These are phyloP conservation scores for Pachymerium ferrugineum DNA, from an alignment of 2,888 invertebrate species.

Conservation along the genomic window DNA sequence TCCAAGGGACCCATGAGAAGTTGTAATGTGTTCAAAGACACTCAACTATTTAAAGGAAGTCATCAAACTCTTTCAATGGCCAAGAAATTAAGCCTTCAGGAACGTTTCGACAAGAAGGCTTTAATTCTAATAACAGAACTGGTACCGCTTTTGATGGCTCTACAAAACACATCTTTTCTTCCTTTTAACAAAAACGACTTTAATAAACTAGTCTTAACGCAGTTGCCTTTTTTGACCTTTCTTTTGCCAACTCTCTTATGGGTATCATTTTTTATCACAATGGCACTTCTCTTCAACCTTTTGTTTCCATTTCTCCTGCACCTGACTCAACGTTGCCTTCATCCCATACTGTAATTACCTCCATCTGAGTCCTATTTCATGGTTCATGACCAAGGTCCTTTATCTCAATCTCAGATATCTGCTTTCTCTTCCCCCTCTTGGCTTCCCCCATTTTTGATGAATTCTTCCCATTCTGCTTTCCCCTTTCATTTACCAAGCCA, in stretches of 20 bases:
- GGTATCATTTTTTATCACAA: not conserved
- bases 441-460: not conserved
- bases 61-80: constrained; percentile 5
- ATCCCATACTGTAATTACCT: constrained; percentile 2
- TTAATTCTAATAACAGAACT: not conserved
- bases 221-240: not conserved
- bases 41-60: not conserved
- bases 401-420: not conserved
- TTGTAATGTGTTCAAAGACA: not conserved
- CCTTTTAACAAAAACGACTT: not conserved
- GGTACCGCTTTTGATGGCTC: too few species aligned
- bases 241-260: not conserved
- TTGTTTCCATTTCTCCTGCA: constrained; percentile 2
- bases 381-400: constrained; percentile 14
- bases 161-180: too few species aligned
- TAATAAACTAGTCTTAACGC: not conserved
- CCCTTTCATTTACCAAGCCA: not conserved
- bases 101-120: not conserved
- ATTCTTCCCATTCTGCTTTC: not conserved
- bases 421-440: not conserved
- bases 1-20: not conserved
- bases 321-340: constrained; percentile 2
- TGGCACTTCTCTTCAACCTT: not conserved
- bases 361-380: constrained; percentile 9
- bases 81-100: not conserved